phyloP scores from a whole-genome alignment of 2,797 vertebrate genomes.

The Pantherophis vulpinus region DNA sequence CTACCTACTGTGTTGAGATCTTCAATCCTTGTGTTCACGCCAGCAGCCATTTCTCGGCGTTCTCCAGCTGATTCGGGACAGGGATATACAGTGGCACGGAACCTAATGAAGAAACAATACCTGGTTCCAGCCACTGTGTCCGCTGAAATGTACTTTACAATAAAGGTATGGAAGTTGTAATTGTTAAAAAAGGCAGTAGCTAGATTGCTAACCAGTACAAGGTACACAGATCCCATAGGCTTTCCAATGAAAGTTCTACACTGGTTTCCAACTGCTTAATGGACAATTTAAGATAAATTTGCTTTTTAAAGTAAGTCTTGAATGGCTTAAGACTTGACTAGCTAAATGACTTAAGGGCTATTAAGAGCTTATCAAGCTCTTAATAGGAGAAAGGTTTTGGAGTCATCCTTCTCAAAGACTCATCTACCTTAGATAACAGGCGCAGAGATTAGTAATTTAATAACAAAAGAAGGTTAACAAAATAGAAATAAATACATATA shows the following conservation, averaged over 20 bases:
- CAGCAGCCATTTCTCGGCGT: constrained; percentile 72
- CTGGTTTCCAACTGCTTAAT: not conserved
- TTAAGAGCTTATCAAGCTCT: not conserved
- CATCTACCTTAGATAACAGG: not conserved
- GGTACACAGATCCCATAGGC: not conserved
- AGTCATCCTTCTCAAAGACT: not conserved
- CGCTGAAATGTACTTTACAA: not conserved
- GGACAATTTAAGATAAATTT: not conserved
- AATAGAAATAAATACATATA: too few relatives aligned
- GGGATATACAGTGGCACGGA: constrained; percentile 76
- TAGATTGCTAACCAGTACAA: not conserved
- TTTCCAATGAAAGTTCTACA: not conserved
- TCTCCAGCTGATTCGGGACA: constrained; percentile 73
- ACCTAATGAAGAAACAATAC: constrained; percentile 60
- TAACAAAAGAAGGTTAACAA: too few relatives aligned
- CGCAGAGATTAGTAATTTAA: too few relatives aligned
- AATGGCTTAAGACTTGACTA: not conserved
- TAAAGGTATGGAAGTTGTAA: not conserved
- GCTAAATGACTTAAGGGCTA: not conserved
- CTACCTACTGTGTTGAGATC: constrained; percentile 75
- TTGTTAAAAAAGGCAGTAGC: not conserved
- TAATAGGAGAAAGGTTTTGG: not conserved
- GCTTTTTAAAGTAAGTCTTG: not conserved
- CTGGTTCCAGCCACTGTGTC: not conserved
- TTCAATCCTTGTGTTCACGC: constrained; percentile 73